Percentiles rank a stretch among this genome's conserved stretches.
Evolutionary conservation across 2,113 vertebrate genomes (phyloP).

Genomic region (Atrichornis clamosus): DNA sequence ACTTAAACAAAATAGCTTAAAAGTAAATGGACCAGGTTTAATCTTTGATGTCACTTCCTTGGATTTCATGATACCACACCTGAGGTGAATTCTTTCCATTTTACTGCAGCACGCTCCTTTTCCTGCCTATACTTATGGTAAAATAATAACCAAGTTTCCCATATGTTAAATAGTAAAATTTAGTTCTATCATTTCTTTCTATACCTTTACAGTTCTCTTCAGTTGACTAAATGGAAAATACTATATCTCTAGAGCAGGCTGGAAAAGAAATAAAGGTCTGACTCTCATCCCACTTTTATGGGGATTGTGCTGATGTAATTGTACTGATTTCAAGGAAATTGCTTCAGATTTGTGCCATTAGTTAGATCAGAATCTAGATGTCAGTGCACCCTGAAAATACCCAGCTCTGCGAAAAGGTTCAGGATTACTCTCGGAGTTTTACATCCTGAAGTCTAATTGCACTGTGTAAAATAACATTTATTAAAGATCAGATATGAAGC

Average conservation of each 20-base stretch:
- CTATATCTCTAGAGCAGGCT: not conserved
- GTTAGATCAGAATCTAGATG: conserved; percentile 6
- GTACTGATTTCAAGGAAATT: conserved; percentile 43
- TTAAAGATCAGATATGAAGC: conserved; percentile 15
- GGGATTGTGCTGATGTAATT: conserved; percentile 12
- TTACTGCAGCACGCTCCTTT: conserved; percentile 35
- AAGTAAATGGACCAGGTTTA: conserved; percentile 28
- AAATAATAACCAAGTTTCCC: conserved; percentile 52
- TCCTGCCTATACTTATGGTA: conserved; percentile 1
- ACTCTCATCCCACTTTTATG: conserved; percentile 18
- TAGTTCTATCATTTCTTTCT: conserved; percentile 45
- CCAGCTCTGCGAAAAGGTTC: conserved; percentile 22
- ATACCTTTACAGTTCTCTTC: conserved; percentile 35
- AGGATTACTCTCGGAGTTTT: conserved; percentile 15
- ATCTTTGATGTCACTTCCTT: conserved; percentile 58
- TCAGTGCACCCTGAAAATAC: conserved; percentile 2
- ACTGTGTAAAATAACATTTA: conserved; percentile 35
- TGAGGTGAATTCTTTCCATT: conserved; percentile 50
- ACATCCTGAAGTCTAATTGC: conserved; percentile 39
- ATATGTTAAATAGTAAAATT: conserved; percentile 58
- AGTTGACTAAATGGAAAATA: conserved; percentile 51
- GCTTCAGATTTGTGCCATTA: conserved; percentile 38
- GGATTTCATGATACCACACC: conserved; percentile 48
- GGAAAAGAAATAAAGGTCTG: conserved; percentile 59
- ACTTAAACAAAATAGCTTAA: conserved; percentile 23